These are phyloP conservation scores for Phoxinus dragarum DNA, from an alignment of 2,797 vertebrate species.

Conservation along the genomic window DNA sequence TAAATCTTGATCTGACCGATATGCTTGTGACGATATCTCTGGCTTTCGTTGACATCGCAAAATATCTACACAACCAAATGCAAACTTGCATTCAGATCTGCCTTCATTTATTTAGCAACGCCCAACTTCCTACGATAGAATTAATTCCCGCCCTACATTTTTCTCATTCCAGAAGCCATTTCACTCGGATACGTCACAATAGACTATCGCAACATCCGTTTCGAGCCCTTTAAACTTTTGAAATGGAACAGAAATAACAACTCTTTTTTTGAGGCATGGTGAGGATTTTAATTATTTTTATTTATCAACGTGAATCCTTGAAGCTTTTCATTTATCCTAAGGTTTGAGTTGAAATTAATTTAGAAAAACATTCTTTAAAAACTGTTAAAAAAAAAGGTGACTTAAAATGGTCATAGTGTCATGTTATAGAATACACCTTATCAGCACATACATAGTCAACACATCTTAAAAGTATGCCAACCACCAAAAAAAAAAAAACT, in stretches of 20 bases:
- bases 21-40: background rate
- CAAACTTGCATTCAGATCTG: too few species aligned
- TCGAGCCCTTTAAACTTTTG: background rate
- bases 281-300: slow-evolving; percentile 18
- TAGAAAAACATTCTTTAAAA: slow-evolving; percentile 46
- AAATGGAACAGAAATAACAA: slow-evolving; percentile 16
- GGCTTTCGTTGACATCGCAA: background rate
- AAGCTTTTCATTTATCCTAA: slow-evolving; percentile 17
- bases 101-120: background rate
- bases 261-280: background rate
- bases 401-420: slow-evolving; percentile 31
- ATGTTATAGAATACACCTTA: slow-evolving; percentile 16
- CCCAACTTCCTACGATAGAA: background rate
- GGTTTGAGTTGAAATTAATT: slow-evolving; percentile 20
- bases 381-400: slow-evolving; percentile 18
- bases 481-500: background rate
- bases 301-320: slow-evolving; percentile 24
- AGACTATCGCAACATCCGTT: background rate
- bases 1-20: background rate
- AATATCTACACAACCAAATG: background rate
- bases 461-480: background rate
- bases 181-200: background rate
- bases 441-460: slow-evolving; percentile 1
- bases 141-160: background rate
- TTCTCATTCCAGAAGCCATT: background rate